Conservation (phyloP, 2,113 vertebrate species). For the Oenanthe melanoleuca region DNA sequence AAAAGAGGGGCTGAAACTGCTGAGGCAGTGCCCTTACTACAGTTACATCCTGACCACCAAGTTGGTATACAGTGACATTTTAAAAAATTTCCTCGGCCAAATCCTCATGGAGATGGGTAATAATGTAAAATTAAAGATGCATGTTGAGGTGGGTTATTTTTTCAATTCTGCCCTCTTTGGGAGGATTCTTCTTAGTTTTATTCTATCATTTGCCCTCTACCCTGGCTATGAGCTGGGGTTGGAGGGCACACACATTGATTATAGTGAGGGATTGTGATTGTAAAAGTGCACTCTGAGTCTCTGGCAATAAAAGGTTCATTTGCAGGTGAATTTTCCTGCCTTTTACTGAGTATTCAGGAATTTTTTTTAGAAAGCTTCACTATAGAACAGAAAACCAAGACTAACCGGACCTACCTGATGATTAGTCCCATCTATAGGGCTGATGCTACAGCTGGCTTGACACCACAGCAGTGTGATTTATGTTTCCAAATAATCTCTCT, state of each 20-base stretch:
- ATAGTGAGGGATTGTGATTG: neutral
- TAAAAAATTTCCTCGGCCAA: neutral
- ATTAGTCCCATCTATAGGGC: neutral
- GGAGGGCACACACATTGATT: neutral
- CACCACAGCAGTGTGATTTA: neutral
- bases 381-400: neutral
- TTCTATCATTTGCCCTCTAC: neutral
- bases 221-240: neutral
- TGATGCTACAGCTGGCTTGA: neutral
- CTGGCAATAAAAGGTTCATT: neutral
- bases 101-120: neutral
- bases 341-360: neutral
- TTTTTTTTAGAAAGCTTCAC: neutral
- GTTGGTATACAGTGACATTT: neutral
- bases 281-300: neutral
- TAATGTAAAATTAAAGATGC: neutral
- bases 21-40: neutral
- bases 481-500: neutral
- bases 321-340: neutral
- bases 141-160: neutral
- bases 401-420: neutral
- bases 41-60: neutral
- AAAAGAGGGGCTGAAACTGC: neutral
- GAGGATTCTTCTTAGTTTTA: neutral
- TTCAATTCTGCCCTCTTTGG: neutral